Conservation (phyloP, 2,797 vertebrate genomes). For the Eleutherodactylus coqui region DNA sequence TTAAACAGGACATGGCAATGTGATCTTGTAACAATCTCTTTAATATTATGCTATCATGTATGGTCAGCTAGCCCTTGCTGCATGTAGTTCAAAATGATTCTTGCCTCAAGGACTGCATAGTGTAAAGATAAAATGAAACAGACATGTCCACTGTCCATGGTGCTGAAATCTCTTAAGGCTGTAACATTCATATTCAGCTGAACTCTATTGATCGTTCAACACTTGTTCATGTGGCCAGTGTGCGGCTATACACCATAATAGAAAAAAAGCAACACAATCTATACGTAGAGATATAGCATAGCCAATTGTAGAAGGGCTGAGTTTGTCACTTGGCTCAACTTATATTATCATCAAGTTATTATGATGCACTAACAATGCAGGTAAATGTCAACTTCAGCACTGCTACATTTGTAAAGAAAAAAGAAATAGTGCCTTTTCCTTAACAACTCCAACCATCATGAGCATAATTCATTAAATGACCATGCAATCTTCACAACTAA, state of each 20-base stretch:
- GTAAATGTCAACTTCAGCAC: neutral
- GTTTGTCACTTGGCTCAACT: neutral
- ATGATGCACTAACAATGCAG: neutral
- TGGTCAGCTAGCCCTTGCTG: neutral
- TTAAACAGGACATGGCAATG: neutral
- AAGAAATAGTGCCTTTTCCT: neutral
- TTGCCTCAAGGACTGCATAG: neutral
- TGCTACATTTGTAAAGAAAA: neutral
- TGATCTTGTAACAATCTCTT: neutral
- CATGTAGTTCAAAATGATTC: neutral
- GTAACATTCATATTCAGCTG: neutral
- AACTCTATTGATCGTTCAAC: neutral
- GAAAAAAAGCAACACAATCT: neutral
- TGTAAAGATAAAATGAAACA: neutral
- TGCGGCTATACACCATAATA: neutral
- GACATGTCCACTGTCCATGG: conserved; percentile 17
- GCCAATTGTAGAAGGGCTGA: neutral
- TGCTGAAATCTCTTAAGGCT: conserved; percentile 14
- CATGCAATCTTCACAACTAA: neutral
- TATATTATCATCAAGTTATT: neutral
- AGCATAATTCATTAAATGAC: neutral
- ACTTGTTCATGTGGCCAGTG: neutral
- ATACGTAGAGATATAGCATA: neutral
- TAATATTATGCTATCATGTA: neutral
- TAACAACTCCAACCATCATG: neutral